These are phyloP conservation scores for Procambarus clarkii DNA, from an alignment of 1,140 invertebrate species.

Conservation along the genomic window DNA sequence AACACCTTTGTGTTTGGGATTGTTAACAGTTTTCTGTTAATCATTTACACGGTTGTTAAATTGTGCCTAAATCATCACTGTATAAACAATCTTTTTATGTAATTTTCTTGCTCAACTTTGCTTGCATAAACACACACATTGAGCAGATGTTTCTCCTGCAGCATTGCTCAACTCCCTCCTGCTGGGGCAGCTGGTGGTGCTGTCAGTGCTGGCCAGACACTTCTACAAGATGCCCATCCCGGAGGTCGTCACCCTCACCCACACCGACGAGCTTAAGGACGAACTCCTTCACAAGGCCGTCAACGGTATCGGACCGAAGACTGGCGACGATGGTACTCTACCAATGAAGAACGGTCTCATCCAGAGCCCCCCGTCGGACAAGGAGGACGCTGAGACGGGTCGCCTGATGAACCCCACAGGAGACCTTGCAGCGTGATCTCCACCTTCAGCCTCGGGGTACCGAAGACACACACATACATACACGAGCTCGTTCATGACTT, in stretches of 20 bases:
- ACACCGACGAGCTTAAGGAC: background rate
- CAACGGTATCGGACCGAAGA: background rate
- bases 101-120: too few relatives aligned
- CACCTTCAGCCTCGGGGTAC: background rate
- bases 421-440: background rate
- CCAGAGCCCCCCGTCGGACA: background rate
- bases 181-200: conserved; percentile 68
- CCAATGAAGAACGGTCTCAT: background rate
- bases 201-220: conserved; percentile 59
- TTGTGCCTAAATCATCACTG: too few relatives aligned
- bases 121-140: background rate
- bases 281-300: background rate
- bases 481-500: too few relatives aligned
- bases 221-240: conserved; percentile 51
- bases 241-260: background rate
- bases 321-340: background rate
- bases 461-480: too few relatives aligned
- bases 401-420: background rate
- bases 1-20: too few relatives aligned
- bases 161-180: conserved; percentile 66
- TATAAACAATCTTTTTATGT: too few relatives aligned
- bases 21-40: too few relatives aligned
- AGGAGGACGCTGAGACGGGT: background rate
- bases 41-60: too few relatives aligned
- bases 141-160: conserved; percentile 16